Base-by-base conservation (phyloP, 2,888 invertebrate species). In the Antitype chi region DNA sequence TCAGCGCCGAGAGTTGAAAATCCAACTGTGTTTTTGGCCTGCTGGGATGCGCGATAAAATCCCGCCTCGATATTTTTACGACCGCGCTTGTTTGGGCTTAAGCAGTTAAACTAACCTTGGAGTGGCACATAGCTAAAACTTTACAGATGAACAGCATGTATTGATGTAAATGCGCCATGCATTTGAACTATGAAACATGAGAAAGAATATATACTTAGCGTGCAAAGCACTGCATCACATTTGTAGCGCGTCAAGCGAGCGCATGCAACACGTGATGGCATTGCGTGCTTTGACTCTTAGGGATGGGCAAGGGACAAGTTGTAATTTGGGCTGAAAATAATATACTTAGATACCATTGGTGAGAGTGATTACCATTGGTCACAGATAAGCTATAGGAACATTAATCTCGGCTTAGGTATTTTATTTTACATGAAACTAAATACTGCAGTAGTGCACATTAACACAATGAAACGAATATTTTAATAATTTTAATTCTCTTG, bases 321-420 rank as follows among this genome's bases (percentile, higher is more conserved):
- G 6, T 74, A 17, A 52, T 60, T 55, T 74, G 23, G 47, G 53
- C n/a, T 78, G 28, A 20, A 20, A 78, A 59, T 15, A 68, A 52
- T 20, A n/a, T 25, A n/a, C n/a, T n/a, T n/a, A 78, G 3, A 49
- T 59, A 57, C 13, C 8, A 28, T 53, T 32, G n/a, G 20, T 25
- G 43, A 80, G 32, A 32, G 23, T 60, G 32, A 32, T 32, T 60
- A 32, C 32, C 32, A 60, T 60, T 32, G 59, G 32, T 53, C 17
- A 60, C 70, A 78, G 53, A 78, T 68, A 43, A 49, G 67, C 49
- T 23, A 47, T 49, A 38, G 28, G 17, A 59, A 20, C 20, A 25
- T 63, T 25, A 17, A 25, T 43, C 15, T 75, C 0, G 2, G 23
- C 6, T 9, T 38, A 73, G 15, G 11, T 74, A 1, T 67, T 49